Base-by-base conservation (phyloP, 2,888 invertebrate species). In the Pelosia muscerda region DNA sequence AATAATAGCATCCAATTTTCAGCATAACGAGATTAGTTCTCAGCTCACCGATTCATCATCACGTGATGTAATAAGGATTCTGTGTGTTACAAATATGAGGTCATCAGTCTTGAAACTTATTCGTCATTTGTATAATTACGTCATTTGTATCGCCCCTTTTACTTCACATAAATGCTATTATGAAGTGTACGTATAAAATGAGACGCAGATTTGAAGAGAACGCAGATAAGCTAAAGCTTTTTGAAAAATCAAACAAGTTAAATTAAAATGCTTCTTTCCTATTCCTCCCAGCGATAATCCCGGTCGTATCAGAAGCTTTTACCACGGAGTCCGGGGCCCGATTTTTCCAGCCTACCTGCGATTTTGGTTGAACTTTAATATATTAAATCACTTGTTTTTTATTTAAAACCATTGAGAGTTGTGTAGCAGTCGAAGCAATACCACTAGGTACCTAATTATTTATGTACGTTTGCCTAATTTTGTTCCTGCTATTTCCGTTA, bases 1-100 rank as follows among this genome's bases (percentile, higher is more conserved):
- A 49, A 64, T 57, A 57, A 64, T 28, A n/a, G 42, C n/a, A 19
- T 57, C 42, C 23, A 49, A 64, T 64, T 64, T 64, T 26, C 38
- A 57, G 19, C 2, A 25, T 59, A 10, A 15, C 23, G 9, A 59
- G 59, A 65, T 65, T 34, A 65, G 59, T 42, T 15, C 8, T 55
- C 49, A 49, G 49, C 28, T 49, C 58, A 65, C 26, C 58, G 22
- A 58, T 65, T 65, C 49, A 49, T 58, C 42, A 38, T 26, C 38
- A 19, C 5, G 31, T 49, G 23, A 58, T 58, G n/a, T 65, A 25
- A 54, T 65, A 60, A 60, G 25, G 38, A 38, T 58, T 59, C 25
- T 59, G 53, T 59, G 59, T 25, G 53, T 2, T 53, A 59, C 53
- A 54, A 54, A 59, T 34, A 38, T 55, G 55, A 59, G 15, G n/a